Conservation (phyloP, 1,140 invertebrate species). For the Oncopeltus fasciatus region DNA sequence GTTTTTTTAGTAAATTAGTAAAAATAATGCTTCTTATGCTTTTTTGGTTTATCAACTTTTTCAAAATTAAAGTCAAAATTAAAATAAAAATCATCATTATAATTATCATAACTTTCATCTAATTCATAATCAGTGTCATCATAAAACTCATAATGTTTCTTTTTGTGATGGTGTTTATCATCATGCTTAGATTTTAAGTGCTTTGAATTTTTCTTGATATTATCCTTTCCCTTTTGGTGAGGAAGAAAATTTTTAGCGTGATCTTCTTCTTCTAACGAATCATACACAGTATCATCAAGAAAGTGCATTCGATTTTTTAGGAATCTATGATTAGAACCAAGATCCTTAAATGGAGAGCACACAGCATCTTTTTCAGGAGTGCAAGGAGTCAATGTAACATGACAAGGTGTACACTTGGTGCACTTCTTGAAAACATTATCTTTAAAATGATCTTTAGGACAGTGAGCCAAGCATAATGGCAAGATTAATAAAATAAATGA, state of each 20-base stretch:
- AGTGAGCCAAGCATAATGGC: neutral
- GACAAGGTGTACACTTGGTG: neutral
- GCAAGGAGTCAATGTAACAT: neutral
- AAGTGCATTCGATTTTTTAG: neutral
- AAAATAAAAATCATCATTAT: neutral
- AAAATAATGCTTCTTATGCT: conserved; percentile 13
- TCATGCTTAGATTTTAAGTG: neutral
- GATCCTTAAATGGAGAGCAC: neutral
- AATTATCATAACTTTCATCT: neutral
- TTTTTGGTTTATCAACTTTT: neutral
- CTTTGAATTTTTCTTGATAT: neutral
- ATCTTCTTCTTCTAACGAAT: neutral
- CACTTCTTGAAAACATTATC: neutral
- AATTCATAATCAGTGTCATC: too few species aligned
- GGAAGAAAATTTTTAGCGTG: neutral
- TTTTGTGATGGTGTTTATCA: neutral
- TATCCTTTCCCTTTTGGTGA: neutral
- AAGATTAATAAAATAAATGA: neutral
- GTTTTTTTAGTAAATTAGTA: neutral
- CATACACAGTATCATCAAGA: neutral
- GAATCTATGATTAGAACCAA: neutral
- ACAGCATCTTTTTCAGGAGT: neutral
- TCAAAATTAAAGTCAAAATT: neutral
- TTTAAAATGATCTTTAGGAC: neutral
- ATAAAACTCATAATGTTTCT: conserved; percentile 13